Base-by-base conservation (phyloP, 2,797 vertebrate genomes). In the Xenops minutus region DNA sequence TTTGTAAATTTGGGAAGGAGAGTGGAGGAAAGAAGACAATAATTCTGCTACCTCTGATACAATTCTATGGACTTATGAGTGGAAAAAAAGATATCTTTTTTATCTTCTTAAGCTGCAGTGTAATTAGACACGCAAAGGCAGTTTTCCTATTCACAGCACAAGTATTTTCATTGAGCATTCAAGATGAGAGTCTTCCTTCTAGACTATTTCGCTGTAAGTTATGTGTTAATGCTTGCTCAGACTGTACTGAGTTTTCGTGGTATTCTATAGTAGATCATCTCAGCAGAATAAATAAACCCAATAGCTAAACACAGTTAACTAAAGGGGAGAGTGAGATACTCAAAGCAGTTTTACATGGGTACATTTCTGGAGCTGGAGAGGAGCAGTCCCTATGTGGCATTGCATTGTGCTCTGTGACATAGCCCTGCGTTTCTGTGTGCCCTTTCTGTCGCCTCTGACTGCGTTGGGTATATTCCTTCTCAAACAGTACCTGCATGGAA, bases 331-430 rank as follows among this genome's bases (percentile, higher is more conserved):
- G 15, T 0, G 1, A 74, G 79, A 7, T 44, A 14, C 29, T 71
- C 22, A 41, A 7, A 30, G 12, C 21, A 24, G 13, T 43, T 56
- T 83, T 44, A 3, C 2, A 1, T 7, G 11, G 13, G 19, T 52
- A 2, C 27, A 24, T 58, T 68, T 58, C 36, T 85, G 58, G 32
- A 75, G 26, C 32, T 74, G 74, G 75, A 67, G 29, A 55, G n/a
- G 9, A 24, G 44, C 29, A 29, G 41, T 29, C 16, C 7, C 15
- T n/a, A 11, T 0, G 0, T 13, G 27, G 22, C 27, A 14, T 20
- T 51, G 24, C 0, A 0, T 8, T 51, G 22, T 22, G 49, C 43
- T 67, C 59, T 5, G 18, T 13, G n/a, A 14, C 2, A 0, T 6
- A 36, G 36, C 37, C 26, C 41, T 21, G 27, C 0, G 0, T 16